Evolutionary conservation across 2,888 invertebrate species (phyloP).

Genomic region (Drosophila fungiperda): DNA sequence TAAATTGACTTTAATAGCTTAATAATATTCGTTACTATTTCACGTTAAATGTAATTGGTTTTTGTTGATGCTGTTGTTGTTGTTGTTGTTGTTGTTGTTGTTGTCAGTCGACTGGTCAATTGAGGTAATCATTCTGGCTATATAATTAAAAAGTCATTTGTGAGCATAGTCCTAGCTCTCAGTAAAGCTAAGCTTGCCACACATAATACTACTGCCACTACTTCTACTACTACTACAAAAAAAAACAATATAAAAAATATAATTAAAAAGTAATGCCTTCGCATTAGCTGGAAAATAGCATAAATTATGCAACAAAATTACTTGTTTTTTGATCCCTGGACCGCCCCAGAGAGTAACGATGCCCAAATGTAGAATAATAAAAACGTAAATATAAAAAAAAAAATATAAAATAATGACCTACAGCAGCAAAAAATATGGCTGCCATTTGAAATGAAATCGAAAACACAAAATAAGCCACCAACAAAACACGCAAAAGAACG

Average conservation of each 20-base stretch:
- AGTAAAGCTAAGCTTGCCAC: constrained; percentile 25
- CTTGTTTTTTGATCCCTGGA: constrained; percentile 38
- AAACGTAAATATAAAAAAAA: constrained; percentile 33
- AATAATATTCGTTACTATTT: constrained; percentile 65
- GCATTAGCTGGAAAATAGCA: constrained; percentile 81
- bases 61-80: neutral
- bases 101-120: constrained; percentile 25
- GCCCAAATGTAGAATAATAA: constrained; percentile 51
- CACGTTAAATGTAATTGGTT: constrained; percentile 28
- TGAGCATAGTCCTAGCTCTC: constrained; percentile 59
- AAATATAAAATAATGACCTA: constrained; percentile 9
- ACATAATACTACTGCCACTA: constrained; percentile 14
- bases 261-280: constrained; percentile 69
- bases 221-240: neutral
- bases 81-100: constrained; percentile 2
- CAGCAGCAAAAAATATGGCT: constrained; percentile 53
- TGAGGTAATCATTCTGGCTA: constrained; percentile 44
- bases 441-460: constrained; percentile 77
- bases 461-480: constrained; percentile 50
- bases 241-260: constrained; percentile 21
- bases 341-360: constrained; percentile 47
- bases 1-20: constrained; percentile 66
- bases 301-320: constrained; percentile 79
- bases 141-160: constrained; percentile 68
- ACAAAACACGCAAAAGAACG: constrained; percentile 18